phyloP scores from a whole-genome alignment of 1,140 invertebrate genomes.

The Schlechtendalia chinensis region DNA sequence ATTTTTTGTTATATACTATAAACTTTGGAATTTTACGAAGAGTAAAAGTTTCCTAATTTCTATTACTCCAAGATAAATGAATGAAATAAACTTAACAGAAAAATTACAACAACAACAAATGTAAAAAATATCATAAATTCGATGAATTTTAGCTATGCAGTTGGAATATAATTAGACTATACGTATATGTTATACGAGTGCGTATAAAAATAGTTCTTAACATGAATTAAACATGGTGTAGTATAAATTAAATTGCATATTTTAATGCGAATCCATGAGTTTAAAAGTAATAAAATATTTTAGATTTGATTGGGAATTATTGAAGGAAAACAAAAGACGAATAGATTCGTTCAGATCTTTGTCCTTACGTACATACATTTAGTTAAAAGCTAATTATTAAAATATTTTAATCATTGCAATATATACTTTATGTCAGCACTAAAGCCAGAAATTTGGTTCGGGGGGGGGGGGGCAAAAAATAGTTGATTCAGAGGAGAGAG shows the following conservation, averaged over 20 bases:
- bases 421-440: too few relatives aligned
- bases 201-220: background rate
- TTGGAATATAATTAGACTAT: background rate
- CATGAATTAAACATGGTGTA: background rate
- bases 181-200: too few relatives aligned
- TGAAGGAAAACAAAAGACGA: too few relatives aligned
- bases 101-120: background rate
- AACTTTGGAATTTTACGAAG: background rate
- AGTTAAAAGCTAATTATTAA: too few relatives aligned
- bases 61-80: background rate
- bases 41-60: background rate
- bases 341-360: too few relatives aligned
- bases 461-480: too few relatives aligned
- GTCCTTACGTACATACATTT: too few relatives aligned
- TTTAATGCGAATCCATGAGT: background rate
- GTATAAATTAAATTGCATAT: background rate
- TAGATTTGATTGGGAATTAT: too few relatives aligned
- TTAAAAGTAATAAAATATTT: too few relatives aligned
- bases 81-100: background rate
- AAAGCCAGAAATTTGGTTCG: too few relatives aligned
- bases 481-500: too few relatives aligned
- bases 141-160: background rate
- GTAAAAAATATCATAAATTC: background rate
- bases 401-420: too few relatives aligned
- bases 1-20: background rate